Evolutionary conservation across 2,113 vertebrate genomes (phyloP).

Genomic region (Megaleporinus macrocephalus): DNA sequence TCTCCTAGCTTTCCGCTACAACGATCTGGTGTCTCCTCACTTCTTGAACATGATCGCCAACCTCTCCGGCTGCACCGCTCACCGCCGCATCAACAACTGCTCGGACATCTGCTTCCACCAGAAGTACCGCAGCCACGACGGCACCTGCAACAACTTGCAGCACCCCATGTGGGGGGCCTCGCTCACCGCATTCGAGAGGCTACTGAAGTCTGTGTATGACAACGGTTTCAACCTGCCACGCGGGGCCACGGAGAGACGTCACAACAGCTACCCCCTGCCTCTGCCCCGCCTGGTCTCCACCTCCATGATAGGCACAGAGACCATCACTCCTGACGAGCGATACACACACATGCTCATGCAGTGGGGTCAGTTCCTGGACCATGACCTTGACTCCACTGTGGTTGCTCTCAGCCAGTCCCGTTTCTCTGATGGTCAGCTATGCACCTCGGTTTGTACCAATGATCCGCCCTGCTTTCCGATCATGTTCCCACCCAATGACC

Average conservation of each 20-base stretch:
- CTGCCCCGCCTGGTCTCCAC: conserved; percentile 93
- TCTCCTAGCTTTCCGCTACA: conserved; percentile 92
- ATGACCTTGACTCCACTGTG: conserved; percentile 94
- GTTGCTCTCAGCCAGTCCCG: conserved; percentile 93
- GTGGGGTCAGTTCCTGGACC: conserved; percentile 98
- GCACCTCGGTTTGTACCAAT: conserved; percentile 87
- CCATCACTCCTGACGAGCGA: conserved; percentile 87
- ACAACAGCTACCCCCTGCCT: conserved; percentile 85
- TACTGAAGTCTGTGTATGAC: conserved; percentile 94
- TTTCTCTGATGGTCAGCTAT: conserved; percentile 95
- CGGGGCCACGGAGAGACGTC: conserved; percentile 79
- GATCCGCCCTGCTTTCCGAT: conserved; percentile 96
- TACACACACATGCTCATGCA: conserved; percentile 99
- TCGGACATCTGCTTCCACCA: conserved; percentile 98
- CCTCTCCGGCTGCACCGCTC: conserved; percentile 93
- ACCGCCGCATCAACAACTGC: conserved; percentile 94
- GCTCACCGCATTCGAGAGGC: conserved; percentile 93
- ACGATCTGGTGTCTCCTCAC: conserved; percentile 94
- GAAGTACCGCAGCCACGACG: conserved; percentile 94
- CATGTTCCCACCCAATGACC: conserved; percentile 89
- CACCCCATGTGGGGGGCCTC: conserved; percentile 98
- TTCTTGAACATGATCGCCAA: conserved; percentile 96
- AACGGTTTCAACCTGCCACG: conserved; percentile 96
- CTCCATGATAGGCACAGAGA: conserved; percentile 89
- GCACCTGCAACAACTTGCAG: conserved; percentile 98